Evolutionary conservation across 2,888 invertebrate species (phyloP), one percentile per base, ranked within the genome.

Genomic region (Chymomyza fuscimana): DNA sequence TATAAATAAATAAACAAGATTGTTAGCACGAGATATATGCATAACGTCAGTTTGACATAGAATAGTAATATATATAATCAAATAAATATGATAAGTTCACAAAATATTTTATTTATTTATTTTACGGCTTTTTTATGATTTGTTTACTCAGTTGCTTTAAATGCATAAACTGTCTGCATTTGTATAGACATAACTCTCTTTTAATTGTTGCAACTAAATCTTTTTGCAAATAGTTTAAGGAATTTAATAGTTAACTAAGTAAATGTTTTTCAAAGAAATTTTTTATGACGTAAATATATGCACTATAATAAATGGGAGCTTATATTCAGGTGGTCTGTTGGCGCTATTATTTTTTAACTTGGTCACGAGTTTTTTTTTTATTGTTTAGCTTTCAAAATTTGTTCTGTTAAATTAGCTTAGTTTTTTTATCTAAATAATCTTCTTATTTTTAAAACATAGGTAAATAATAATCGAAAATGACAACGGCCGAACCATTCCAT

Each of bases 1-100:
- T 80, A 73, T 72, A 73, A 72, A 62, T 62, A 80, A 63, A 65
- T 76, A 50, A 64, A 66, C 22, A 60, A 61, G 59, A 16, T 58
- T 46, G 36, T 7, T 16, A 54, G 19, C 52, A 15, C 19, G 52
- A 19, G 15, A 59, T 15, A 29, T 29, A 29, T 59, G 25, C 25
- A 59, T 59, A n/a, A 6, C 22, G 19, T 59, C 22, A 25, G 25
- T 59, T 22, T 58, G 19, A 58, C 4, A 7, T 58, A 19, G 7
- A 58, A 58, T 10, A 59, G 40, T 7, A 2, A 46, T 46, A 12
- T 46, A 46, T 46, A 73, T 73, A 67, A 73, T 72, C 73, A 52
- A 72, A 72, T 72, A 32, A 32, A 46, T 46, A 46, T 46, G 40
- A 46, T 46, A 46, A 46, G 40, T 46, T 12, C 12, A 12, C 12